phyloP scores from a whole-genome alignment of 1,140 invertebrate genomes.

The Heliconius congener region DNA sequence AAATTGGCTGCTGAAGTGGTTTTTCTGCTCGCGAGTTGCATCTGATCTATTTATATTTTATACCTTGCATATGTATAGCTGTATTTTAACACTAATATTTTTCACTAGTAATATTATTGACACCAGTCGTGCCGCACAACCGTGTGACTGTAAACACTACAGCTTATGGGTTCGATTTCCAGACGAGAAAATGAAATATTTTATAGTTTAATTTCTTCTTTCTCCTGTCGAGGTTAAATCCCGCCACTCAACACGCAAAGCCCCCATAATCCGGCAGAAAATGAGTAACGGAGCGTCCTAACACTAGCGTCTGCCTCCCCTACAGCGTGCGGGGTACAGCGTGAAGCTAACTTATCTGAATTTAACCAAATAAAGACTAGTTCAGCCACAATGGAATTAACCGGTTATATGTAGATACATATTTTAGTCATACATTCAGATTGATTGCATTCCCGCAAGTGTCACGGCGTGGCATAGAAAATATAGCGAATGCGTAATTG shows the following conservation, averaged over 20 bases:
- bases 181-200: too few species aligned
- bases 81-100: neutral
- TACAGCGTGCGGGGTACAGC: too few species aligned
- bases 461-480: slow-evolving; percentile 73
- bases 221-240: too few species aligned
- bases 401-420: neutral
- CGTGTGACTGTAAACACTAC: too few species aligned
- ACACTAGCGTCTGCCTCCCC: too few species aligned
- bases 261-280: too few species aligned
- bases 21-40: slow-evolving; percentile 44
- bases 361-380: neutral
- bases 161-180: too few species aligned
- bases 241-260: too few species aligned
- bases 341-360: too few species aligned
- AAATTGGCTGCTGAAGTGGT: slow-evolving; percentile 40
- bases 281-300: too few species aligned
- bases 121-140: too few species aligned
- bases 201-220: too few species aligned
- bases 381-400: neutral
- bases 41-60: slow-evolving; percentile 48
- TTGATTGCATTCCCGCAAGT: slow-evolving; percentile 67
- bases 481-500: slow-evolving; percentile 78
- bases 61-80: slow-evolving; percentile 14
- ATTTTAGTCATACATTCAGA: slow-evolving; percentile 41
- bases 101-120: neutral